Evolutionary conservation across 2,888 invertebrate species (phyloP).

Genomic region (Epirrhoe tristata): DNA sequence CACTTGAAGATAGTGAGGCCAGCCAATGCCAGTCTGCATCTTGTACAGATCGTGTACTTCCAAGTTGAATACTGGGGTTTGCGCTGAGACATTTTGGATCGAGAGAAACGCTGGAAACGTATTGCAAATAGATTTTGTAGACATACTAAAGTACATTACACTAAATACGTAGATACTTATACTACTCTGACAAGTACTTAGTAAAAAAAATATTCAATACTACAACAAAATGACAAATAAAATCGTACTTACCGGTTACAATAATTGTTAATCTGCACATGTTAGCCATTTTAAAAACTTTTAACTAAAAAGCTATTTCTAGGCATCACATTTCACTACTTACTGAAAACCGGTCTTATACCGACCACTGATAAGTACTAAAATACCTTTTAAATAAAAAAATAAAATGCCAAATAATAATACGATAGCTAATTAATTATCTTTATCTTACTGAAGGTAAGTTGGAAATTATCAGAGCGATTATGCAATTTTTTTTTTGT

Average conservation of each 20-base stretch:
- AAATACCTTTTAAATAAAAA: background rate
- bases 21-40: constrained; percentile 71
- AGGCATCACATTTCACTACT: background rate
- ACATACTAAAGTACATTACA: no score
- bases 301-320: background rate
- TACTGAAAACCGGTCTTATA: background rate
- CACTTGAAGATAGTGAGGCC: constrained; percentile 65
- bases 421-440: background rate
- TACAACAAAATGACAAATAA: no score
- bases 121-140: background rate
- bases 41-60: constrained; percentile 58
- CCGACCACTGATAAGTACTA: background rate
- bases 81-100: constrained; percentile 40
- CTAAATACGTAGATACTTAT: no score
- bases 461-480: no score
- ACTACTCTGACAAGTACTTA: background rate
- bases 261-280: constrained; percentile 12
- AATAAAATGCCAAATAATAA: background rate
- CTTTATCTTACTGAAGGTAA: no score
- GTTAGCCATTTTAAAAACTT: background rate
- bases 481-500: no score
- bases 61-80: constrained; percentile 50
- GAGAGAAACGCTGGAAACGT: constrained; percentile 34
- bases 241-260: constrained; percentile 33
- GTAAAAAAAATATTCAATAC: background rate